phyloP scores from a whole-genome alignment of 1,140 invertebrate species.

The Pogonomyrmex californicus region DNA sequence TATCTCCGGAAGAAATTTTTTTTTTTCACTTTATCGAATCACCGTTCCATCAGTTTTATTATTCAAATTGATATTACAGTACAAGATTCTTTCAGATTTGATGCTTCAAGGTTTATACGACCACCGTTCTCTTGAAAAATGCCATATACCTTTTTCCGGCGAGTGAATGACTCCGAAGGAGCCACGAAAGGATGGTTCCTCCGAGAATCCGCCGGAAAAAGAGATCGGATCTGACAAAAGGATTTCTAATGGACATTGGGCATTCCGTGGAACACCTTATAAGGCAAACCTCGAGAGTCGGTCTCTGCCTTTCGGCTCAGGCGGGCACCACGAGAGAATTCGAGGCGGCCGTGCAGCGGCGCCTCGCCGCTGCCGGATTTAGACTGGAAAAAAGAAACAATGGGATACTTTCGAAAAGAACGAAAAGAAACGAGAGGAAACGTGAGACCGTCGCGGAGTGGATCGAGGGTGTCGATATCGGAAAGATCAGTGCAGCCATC shows the following conservation, averaged over 20 bases:
- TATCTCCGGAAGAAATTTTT: background rate
- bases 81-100: background rate
- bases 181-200: background rate
- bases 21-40: background rate
- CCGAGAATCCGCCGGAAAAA: conserved; percentile 75
- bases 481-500: background rate
- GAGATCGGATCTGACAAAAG: conserved; percentile 81
- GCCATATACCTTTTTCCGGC: background rate
- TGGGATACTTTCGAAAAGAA: conserved; percentile 65
- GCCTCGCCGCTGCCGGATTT: conserved; percentile 79
- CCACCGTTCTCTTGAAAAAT: background rate
- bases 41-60: background rate
- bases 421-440: conserved; percentile 35
- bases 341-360: conserved; percentile 70
- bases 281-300: conserved; percentile 79
- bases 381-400: conserved; percentile 79
- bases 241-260: conserved; percentile 83
- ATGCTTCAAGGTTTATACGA: background rate
- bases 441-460: background rate
- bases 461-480: background rate
- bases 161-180: conserved; percentile 1
- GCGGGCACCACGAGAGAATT: conserved; percentile 70
- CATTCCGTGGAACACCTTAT: conserved; percentile 82
- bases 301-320: conserved; percentile 68
- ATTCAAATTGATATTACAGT: background rate